These are phyloP conservation scores for Rynchops niger DNA, from an alignment of 2,113 vertebrate genomes.

Conservation along the genomic window DNA sequence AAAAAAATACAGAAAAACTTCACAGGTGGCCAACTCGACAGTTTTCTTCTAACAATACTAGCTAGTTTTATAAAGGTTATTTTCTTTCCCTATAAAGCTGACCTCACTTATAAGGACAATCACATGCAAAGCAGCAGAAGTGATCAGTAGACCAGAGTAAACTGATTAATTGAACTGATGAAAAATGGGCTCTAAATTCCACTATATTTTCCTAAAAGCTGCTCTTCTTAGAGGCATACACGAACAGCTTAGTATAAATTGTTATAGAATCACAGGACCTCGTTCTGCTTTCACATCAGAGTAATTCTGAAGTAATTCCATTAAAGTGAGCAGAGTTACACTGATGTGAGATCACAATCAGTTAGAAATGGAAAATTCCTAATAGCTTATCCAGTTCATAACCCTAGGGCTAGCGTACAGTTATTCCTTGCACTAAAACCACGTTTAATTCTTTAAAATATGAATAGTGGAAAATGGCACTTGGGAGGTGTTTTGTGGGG, in stretches of 20 bases:
- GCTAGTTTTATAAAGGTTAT: neutral
- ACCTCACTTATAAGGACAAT: slow-evolving; percentile 25
- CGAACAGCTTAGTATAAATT: neutral
- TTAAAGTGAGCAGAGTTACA: slow-evolving; percentile 57
- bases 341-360: slow-evolving; percentile 59
- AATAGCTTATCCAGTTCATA: slow-evolving; percentile 59
- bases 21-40: neutral
- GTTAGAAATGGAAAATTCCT: slow-evolving; percentile 64
- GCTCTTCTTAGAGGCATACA: neutral
- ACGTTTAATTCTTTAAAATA: slow-evolving; percentile 13
- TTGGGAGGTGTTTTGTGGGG: neutral
- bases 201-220: slow-evolving; percentile 35
- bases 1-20: neutral
- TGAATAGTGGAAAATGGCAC: neutral
- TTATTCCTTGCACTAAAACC: slow-evolving; percentile 18
- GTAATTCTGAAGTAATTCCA: slow-evolving; percentile 52
- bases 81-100: neutral
- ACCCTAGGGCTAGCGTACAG: slow-evolving; percentile 9
- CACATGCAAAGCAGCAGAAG: slow-evolving; percentile 42
- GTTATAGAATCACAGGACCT: slow-evolving; percentile 45
- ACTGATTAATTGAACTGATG: slow-evolving; percentile 39
- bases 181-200: slow-evolving; percentile 17
- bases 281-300: slow-evolving; percentile 22
- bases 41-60: neutral
- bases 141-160: slow-evolving; percentile 55